Evolutionary conservation across 2,888 invertebrate species (phyloP).

Genomic region (Spilosoma lubricipeda): DNA sequence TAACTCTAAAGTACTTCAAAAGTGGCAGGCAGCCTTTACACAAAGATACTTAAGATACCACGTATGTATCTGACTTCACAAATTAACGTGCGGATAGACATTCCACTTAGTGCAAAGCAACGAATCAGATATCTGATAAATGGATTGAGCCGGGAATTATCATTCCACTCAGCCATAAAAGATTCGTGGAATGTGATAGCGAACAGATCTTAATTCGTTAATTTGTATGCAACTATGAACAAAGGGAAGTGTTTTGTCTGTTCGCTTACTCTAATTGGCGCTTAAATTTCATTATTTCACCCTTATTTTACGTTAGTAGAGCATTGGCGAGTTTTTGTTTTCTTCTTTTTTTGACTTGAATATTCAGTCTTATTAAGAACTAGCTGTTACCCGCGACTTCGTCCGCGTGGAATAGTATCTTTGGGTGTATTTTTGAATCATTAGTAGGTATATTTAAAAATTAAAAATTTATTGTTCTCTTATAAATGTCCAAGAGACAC

Average conservation of each 20-base stretch:
- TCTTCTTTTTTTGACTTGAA: neutral
- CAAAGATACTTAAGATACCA: constrained; percentile 17
- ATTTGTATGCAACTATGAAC: constrained; percentile 48
- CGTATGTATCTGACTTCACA: constrained; percentile 27
- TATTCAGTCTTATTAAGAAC: neutral
- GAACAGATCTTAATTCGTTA: constrained; percentile 49
- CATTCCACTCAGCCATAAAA: constrained; percentile 40
- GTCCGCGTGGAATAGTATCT: too few relatives aligned
- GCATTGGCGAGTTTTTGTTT: neutral
- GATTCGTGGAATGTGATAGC: constrained; percentile 52
- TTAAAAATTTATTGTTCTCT: too few relatives aligned
- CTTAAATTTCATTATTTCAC: constrained; percentile 20
- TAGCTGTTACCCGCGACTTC: too few relatives aligned
- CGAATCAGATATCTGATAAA: constrained; percentile 39
- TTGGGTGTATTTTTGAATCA: too few relatives aligned
- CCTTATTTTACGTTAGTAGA: neutral
- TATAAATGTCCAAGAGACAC: too few relatives aligned
- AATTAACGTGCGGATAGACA: constrained; percentile 47
- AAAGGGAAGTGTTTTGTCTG: constrained; percentile 32
- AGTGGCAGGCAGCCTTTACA: constrained; percentile 11
- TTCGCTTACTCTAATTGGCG: constrained; percentile 39
- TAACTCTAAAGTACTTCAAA: neutral
- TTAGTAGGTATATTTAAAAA: too few relatives aligned
- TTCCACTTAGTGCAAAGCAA: constrained; percentile 35
- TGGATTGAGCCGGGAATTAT: constrained; percentile 34